phyloP scores from a whole-genome alignment of 2,113 vertebrate genomes.

The Dasypus novemcinctus region DNA sequence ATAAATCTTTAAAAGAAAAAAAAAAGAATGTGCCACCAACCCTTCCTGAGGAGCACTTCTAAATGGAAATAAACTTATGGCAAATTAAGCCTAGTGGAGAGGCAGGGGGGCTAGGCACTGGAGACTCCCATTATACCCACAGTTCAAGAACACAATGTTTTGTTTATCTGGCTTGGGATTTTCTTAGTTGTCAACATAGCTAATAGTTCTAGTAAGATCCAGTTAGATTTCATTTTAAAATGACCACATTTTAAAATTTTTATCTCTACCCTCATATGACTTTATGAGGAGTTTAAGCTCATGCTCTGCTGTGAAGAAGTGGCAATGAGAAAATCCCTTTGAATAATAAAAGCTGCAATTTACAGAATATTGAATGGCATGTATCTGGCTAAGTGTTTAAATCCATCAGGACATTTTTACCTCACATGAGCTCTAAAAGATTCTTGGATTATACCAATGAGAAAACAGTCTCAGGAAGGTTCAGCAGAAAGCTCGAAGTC shows the following conservation, averaged over 20 bases:
- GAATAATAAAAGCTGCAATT: conserved; percentile 10
- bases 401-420: background rate
- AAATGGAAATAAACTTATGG: background rate
- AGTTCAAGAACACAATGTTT: background rate
- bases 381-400: background rate
- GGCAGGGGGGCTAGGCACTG: background rate
- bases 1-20: too few species aligned
- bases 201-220: background rate
- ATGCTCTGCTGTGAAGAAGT: background rate
- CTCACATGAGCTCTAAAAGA: background rate
- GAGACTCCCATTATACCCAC: background rate
- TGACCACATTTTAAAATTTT: background rate
- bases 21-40: background rate
- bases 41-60: background rate
- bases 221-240: background rate
- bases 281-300: background rate
- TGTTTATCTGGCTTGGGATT: background rate
- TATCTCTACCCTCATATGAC: background rate
- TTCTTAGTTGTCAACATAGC: background rate
- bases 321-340: background rate
- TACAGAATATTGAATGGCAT: background rate
- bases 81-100: background rate
- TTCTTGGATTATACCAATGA: background rate
- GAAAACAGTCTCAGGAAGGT: background rate
- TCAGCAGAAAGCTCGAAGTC: background rate